These are phyloP conservation scores for Manacus vitellinus DNA, from an alignment of 2,113 vertebrate species.

Conservation along the genomic window DNA sequence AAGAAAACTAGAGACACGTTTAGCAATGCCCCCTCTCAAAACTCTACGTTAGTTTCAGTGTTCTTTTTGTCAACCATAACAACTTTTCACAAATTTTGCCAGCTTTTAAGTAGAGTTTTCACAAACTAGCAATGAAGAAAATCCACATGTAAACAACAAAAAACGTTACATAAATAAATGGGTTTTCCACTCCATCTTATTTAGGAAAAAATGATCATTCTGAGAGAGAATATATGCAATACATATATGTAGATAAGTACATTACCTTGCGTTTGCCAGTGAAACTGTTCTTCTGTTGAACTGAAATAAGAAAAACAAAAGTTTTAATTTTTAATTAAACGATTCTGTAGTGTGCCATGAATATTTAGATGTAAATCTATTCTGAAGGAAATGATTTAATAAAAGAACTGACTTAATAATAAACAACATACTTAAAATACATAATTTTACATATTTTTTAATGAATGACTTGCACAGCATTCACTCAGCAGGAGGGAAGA, in stretches of 20 bases:
- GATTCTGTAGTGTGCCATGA: neutral
- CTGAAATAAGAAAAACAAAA: constrained; percentile 72
- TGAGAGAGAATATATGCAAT: neutral
- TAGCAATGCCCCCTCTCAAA: neutral
- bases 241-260: neutral
- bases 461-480: neutral
- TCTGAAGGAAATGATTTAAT: neutral
- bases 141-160: neutral
- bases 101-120: neutral
- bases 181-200: neutral
- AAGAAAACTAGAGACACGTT: neutral
- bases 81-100: neutral
- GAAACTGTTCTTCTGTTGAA: constrained; percentile 95
- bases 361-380: neutral
- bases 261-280: constrained; percentile 96
- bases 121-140: constrained; percentile 22
- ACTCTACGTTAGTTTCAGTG: accelerated
- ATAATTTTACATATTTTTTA: neutral
- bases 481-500: neutral
- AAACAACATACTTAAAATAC: neutral
- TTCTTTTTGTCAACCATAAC: neutral
- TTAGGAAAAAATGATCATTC: neutral
- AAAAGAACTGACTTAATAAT: neutral
- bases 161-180: neutral
- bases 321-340: neutral